Conservation (phyloP, 2,888 invertebrate genomes). For the Nebria brevicollis region DNA sequence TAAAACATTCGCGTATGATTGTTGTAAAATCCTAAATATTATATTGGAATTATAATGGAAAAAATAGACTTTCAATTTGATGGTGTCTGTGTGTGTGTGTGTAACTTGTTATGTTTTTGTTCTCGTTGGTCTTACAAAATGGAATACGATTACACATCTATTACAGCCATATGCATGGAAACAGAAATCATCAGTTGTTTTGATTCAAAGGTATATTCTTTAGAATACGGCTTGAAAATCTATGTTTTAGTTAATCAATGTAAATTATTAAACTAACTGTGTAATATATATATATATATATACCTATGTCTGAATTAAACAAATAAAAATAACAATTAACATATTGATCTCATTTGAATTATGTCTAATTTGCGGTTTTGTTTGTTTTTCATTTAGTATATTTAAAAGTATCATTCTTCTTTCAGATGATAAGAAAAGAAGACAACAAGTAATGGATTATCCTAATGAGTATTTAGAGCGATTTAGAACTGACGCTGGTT, state of each 20-base stretch:
- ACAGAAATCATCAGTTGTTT: too few species aligned
- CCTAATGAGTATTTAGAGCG: constrained; percentile 15
- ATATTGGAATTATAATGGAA: neutral
- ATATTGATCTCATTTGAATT: too few species aligned
- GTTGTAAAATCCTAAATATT: constrained; percentile 36
- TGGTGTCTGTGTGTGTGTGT: too few species aligned
- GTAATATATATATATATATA: constrained; percentile 3
- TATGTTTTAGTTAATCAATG: neutral
- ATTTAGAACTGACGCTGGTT: constrained; percentile 18
- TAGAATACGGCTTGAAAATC: too few species aligned
- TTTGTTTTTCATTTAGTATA: neutral
- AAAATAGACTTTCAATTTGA: too few species aligned
- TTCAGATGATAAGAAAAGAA: constrained; percentile 20
- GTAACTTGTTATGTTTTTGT: too few species aligned
- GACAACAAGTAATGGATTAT: neutral
- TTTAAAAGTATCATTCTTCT: neutral
- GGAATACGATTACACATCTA: too few species aligned
- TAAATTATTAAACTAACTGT: neutral
- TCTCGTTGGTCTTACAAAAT: too few species aligned
- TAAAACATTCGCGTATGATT: constrained; percentile 43
- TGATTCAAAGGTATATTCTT: too few species aligned
- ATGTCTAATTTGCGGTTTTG: neutral
- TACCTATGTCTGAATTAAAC: neutral
- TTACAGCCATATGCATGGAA: too few species aligned
- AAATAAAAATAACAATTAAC: neutral